Evolutionary conservation across 2,888 invertebrate genomes (phyloP).

Genomic region (Platycheirus albimanus): DNA sequence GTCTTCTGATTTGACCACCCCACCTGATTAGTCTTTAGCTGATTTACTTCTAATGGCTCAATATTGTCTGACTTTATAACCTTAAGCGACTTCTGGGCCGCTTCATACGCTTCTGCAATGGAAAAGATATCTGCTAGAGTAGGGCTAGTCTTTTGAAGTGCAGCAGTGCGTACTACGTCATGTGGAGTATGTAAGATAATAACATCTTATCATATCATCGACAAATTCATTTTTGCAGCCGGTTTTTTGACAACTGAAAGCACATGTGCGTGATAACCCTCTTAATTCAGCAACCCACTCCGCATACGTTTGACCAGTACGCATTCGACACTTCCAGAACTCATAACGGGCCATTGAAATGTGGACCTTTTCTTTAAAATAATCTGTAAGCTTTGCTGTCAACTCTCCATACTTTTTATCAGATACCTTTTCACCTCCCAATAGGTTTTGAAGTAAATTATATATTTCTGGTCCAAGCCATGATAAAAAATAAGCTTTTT

Average conservation of each 20-base stretch:
- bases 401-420: conserved; percentile 3
- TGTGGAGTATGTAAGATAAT: conserved; percentile 27
- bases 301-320: conserved; percentile 17
- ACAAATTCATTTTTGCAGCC: neutral
- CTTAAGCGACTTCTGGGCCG: conserved; percentile 33
- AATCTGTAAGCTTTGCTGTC: conserved; percentile 5
- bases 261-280: conserved; percentile 7
- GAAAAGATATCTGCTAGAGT: conserved; percentile 24
- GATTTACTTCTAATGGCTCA: conserved; percentile 17
- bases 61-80: conserved; percentile 24
- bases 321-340: conserved; percentile 34
- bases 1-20: no score
- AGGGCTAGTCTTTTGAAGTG: conserved; percentile 49
- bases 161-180: conserved; percentile 24
- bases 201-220: conserved; percentile 28
- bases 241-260: conserved; percentile 7
- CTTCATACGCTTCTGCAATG: conserved; percentile 37
- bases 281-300: conserved; percentile 32
- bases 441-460: conserved; percentile 22
- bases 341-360: conserved; percentile 29
- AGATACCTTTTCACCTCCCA: conserved; percentile 9
- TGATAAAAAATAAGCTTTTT: conserved; percentile 35
- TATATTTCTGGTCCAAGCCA: conserved; percentile 14
- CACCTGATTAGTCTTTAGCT: no score
- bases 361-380: conserved; percentile 28